Percentiles rank a stretch among this genome's conserved stretches.
phyloP scores from a whole-genome alignment of 2,797 vertebrate species.

The Sebastes jordani region DNA sequence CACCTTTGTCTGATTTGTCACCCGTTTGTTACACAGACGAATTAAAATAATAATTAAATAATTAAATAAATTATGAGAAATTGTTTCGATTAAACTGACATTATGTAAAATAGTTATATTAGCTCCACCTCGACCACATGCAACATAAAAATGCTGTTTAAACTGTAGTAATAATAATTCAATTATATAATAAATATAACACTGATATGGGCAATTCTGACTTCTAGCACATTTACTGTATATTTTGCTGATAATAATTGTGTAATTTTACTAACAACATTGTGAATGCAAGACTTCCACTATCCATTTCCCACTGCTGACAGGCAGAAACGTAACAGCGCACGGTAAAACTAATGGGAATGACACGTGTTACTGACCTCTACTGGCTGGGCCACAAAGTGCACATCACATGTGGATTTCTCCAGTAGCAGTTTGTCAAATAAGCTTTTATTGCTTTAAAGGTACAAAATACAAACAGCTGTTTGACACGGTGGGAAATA shows the following conservation, averaged over 20 bases:
- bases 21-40: no score
- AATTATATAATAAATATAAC: not conserved
- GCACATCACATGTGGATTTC: not conserved
- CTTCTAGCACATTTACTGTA: not conserved
- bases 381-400: slow-evolving; percentile 47
- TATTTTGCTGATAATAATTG: not conserved
- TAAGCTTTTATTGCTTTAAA: slow-evolving; percentile 27
- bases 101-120: not conserved
- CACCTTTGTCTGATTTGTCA: no score
- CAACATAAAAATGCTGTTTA: not conserved
- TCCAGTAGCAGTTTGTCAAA: not conserved
- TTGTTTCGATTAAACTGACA: not conserved
- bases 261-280: not conserved
- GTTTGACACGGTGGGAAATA: not conserved
- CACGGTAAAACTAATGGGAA: not conserved
- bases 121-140: not conserved
- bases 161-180: not conserved
- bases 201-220: not conserved
- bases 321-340: not conserved
- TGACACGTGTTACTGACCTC: slow-evolving; percentile 46
- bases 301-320: not conserved
- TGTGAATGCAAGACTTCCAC: not conserved
- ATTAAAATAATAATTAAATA: no score
- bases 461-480: slow-evolving; percentile 49
- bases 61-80: not conserved